These are phyloP conservation scores for Trematomus loennbergii DNA, from an alignment of 2,113 vertebrate species.

Conservation along the genomic window DNA sequence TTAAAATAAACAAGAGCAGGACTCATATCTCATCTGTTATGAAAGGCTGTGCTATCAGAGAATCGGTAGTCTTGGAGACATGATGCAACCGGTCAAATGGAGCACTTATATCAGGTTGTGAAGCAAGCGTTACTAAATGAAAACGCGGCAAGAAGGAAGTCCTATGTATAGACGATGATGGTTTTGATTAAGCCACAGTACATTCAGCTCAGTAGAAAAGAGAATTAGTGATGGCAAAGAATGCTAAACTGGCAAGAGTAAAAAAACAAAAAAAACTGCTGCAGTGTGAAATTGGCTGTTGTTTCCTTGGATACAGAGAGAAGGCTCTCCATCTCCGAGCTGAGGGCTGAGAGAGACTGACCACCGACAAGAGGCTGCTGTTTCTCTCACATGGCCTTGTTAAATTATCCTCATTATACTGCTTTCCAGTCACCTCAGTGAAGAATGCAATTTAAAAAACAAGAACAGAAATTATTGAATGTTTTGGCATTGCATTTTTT, in stretches of 20 bases:
- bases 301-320: slow-evolving; percentile 77
- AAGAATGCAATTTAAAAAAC: slow-evolving; percentile 32
- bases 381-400: slow-evolving; percentile 21
- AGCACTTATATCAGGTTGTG: slow-evolving; percentile 25
- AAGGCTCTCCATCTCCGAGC: slow-evolving; percentile 32
- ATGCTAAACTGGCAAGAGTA: background rate
- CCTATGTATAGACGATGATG: background rate
- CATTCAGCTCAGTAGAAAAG: background rate
- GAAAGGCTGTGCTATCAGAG: slow-evolving; percentile 28
- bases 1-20: background rate
- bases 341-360: slow-evolving; percentile 40
- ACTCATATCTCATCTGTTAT: background rate
- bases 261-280: slow-evolving; percentile 10
- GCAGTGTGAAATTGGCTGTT: slow-evolving; percentile 32
- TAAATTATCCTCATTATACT: slow-evolving; percentile 51
- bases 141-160: background rate
- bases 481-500: background rate
- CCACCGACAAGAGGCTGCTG: slow-evolving; percentile 24
- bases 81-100: slow-evolving; percentile 14
- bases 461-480: slow-evolving; percentile 2
- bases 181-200: background rate
- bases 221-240: background rate
- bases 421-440: slow-evolving; percentile 31
- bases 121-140: slow-evolving; percentile 27
- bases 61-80: slow-evolving; percentile 35